Conservation (phyloP, 2,888 invertebrate genomes). For the Tanytarsus gracilentus region DNA sequence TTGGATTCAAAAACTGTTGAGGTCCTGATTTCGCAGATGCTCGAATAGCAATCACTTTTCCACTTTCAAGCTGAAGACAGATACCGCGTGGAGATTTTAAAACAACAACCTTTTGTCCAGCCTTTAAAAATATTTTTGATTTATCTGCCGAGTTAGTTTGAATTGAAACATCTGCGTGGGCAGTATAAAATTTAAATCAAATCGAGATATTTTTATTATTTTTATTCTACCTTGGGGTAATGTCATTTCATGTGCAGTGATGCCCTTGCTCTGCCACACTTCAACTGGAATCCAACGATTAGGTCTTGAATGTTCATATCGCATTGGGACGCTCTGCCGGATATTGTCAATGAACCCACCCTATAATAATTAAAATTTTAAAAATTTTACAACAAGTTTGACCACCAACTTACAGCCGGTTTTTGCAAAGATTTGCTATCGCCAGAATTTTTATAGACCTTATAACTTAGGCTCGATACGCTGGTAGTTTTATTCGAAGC, state of each 20-base stretch:
- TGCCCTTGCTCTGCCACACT: conserved; percentile 87
- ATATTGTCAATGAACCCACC: background rate
- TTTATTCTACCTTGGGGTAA: conserved; percentile 60
- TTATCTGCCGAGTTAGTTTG: conserved; percentile 85
- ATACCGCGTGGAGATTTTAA: conserved; percentile 92
- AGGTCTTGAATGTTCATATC: conserved; percentile 45
- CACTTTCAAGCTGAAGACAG: conserved; percentile 89
- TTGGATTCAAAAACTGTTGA: conserved; percentile 30
- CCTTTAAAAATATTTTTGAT: conserved; percentile 81
- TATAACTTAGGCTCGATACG: conserved; percentile 68
- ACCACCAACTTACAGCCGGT: too few relatives aligned
- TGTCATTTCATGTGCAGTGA: conserved; percentile 92
- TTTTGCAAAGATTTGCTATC: too few relatives aligned
- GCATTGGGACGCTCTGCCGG: conserved; percentile 35
- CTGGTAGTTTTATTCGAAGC: conserved; percentile 58
- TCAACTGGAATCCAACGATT: conserved; percentile 78
- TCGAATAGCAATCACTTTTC: conserved; percentile 88
- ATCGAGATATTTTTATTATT: background rate
- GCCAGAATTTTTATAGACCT: too few relatives aligned
- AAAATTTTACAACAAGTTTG: too few relatives aligned
- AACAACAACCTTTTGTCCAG: conserved; percentile 90
- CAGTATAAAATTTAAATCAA: conserved; percentile 30
- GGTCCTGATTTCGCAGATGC: conserved; percentile 61
- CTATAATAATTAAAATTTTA: background rate
- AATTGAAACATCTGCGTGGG: conserved; percentile 85